A percentile compares a stretch with the other conserved stretches of the same genome.
Conservation (phyloP, 2,113 vertebrate genomes). For the Etia nguti region DNA sequence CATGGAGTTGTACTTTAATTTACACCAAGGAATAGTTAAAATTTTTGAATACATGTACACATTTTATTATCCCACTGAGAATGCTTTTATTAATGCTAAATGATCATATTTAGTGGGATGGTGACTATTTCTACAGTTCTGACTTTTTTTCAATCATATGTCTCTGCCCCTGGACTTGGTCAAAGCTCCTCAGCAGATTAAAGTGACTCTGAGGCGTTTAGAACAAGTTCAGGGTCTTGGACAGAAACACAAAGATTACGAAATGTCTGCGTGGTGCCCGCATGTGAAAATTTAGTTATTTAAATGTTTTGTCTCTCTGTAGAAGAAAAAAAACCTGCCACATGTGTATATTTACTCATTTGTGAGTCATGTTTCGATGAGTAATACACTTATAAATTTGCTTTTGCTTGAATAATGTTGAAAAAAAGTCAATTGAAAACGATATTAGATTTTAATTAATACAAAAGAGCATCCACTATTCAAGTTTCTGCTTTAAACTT, state of each 20-base stretch:
- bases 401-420: not conserved
- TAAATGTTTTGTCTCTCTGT: not conserved
- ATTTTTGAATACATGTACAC: not conserved
- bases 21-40: not conserved
- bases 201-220: constrained; percentile 68
- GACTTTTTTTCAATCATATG: not conserved
- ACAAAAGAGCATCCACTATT: not conserved
- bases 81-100: not conserved
- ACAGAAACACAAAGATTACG: not conserved
- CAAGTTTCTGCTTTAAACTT: not conserved
- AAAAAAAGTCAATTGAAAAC: not conserved
- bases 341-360: not conserved
- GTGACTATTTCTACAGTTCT: not conserved
- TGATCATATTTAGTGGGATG: not conserved
- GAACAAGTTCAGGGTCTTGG: constrained; percentile 71
- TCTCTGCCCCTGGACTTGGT: constrained; percentile 69
- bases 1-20: not conserved
- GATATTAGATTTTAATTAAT: not conserved
- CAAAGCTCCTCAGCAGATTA: constrained; percentile 72
- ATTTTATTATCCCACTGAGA: not conserved
- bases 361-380: not conserved
- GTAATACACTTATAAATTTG: not conserved
- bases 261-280: not conserved
- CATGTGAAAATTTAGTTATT: not conserved
- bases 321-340: not conserved